A percentile compares a stretch with the other conserved stretches of the same genome.
Evolutionary conservation across 2,113 vertebrate genomes (phyloP).

Genomic region (Eudyptes chrysolophus): DNA sequence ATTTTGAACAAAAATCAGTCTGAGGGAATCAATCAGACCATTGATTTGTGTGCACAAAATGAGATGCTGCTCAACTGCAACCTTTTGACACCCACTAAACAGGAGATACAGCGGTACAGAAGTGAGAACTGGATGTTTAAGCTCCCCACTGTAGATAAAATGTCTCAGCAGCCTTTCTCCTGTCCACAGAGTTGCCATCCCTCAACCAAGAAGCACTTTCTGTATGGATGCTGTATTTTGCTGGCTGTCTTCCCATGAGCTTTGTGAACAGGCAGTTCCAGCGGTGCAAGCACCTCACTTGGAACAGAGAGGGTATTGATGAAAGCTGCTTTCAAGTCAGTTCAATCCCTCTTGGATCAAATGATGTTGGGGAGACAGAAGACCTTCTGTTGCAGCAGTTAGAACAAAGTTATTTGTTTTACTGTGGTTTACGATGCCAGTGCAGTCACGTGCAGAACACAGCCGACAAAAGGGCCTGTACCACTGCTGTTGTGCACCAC

Average conservation of each 20-base stretch:
- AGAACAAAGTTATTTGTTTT: neutral
- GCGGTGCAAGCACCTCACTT: neutral
- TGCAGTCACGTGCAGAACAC: neutral
- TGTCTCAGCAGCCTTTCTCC: neutral
- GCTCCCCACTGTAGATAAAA: neutral
- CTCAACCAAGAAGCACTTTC: neutral
- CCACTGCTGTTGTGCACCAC: neutral
- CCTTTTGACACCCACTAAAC: neutral
- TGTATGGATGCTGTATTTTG: neutral
- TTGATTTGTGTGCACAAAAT: neutral
- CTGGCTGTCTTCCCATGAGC: neutral
- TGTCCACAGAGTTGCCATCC: neutral
- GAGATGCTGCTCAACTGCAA: neutral
- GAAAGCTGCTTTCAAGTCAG: conserved; percentile 9
- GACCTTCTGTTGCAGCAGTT: neutral
- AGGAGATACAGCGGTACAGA: neutral
- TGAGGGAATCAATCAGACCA: neutral
- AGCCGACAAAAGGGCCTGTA: neutral
- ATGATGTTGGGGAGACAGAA: neutral
- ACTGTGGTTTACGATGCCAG: neutral
- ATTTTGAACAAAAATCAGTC: conserved; percentile 21
- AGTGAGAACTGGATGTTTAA: neutral
- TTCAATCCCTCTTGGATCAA: neutral
- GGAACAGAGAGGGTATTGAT: neutral
- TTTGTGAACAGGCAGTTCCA: conserved; percentile 12